Conservation (phyloP, 2,113 vertebrate genomes). For the Eurypyga helias region DNA sequence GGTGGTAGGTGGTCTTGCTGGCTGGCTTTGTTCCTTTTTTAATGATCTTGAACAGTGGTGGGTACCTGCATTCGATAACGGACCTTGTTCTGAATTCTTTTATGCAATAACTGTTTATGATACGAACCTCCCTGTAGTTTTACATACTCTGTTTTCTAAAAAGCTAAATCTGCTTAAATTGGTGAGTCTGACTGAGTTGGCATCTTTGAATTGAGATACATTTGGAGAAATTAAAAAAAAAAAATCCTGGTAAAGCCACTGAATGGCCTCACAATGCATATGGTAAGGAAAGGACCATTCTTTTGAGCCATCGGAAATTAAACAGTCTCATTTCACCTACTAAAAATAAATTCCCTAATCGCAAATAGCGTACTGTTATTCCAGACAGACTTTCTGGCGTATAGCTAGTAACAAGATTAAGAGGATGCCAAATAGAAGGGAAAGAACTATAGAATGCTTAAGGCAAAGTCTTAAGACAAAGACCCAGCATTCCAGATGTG, state of each 20-base stretch:
- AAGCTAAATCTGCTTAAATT: neutral
- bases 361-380: neutral
- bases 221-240: neutral
- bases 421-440: neutral
- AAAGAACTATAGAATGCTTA: neutral
- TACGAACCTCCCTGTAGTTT: neutral
- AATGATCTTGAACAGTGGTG: neutral
- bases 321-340: neutral
- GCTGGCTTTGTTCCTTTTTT: neutral
- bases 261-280: neutral
- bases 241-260: neutral
- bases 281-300: neutral
- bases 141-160: neutral
- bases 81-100: neutral
- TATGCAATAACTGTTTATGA: neutral
- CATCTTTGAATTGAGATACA: neutral
- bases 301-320: neutral
- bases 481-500: neutral
- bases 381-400: neutral
- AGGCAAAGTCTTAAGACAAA: neutral
- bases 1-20: neutral
- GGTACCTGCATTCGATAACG: neutral
- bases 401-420: neutral
- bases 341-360: neutral
- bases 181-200: neutral